Conservation (phyloP, 1,140 invertebrate species). For the Aphelenchoides avenae region DNA sequence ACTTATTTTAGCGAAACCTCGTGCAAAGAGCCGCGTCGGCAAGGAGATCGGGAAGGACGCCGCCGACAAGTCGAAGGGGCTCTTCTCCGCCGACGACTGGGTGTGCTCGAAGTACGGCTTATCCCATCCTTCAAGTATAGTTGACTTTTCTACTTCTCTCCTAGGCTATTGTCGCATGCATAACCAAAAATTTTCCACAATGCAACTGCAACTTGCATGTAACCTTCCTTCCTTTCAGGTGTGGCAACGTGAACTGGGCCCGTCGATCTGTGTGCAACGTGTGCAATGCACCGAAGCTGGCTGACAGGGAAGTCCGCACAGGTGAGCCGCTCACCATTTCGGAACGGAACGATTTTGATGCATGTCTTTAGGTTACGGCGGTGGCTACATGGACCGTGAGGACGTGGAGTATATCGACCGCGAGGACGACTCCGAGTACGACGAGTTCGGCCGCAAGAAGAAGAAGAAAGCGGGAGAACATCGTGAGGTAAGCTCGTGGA, state of each 20-base stretch:
- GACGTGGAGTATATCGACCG: slow-evolving; percentile 86
- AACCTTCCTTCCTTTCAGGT: too few species aligned
- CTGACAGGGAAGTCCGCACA: slow-evolving; percentile 74
- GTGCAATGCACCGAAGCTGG: slow-evolving; percentile 95
- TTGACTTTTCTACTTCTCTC: slow-evolving; percentile 6
- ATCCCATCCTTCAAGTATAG: slow-evolving; percentile 64
- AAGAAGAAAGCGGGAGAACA: too few species aligned
- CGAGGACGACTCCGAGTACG: slow-evolving; percentile 80
- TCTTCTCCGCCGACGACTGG: slow-evolving; percentile 99
- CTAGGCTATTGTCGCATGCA: too few species aligned
- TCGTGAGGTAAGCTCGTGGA: too few species aligned
- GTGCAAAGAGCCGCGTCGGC: slow-evolving; percentile 75
- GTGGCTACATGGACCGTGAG: slow-evolving; percentile 81
- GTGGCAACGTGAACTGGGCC: too few species aligned
- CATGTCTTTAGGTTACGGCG: slow-evolving; percentile 60
- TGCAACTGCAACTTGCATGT: too few species aligned
- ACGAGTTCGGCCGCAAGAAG: slow-evolving; percentile 86
- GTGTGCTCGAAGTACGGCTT: slow-evolving; percentile 80
- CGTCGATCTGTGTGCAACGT: slow-evolving; percentile 91
- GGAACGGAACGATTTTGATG: too few species aligned
- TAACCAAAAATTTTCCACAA: too few species aligned
- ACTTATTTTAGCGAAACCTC: slow-evolving; percentile 41
- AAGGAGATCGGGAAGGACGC: slow-evolving; percentile 94
- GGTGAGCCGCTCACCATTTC: too few species aligned
- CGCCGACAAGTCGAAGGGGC: slow-evolving; percentile 92